Evolutionary conservation across 2,797 vertebrate genomes (phyloP), one percentile per base, ranked within the genome.

Genomic region (Atherinosoma microstoma): DNA sequence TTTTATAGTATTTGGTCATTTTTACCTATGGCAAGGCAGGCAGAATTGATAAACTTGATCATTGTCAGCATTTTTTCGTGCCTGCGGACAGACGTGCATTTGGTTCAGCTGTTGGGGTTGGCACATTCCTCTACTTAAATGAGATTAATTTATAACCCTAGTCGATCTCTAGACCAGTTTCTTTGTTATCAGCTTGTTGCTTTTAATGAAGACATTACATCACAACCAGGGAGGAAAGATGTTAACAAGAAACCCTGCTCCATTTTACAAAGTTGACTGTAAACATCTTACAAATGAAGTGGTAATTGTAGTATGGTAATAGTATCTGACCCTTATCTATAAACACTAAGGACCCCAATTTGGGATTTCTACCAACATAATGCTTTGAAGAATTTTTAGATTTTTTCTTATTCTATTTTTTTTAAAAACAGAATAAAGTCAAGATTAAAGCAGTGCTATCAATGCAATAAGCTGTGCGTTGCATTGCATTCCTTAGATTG

Each of bases 131-230:
- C 18, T 34, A 51, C 15, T 61, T 60, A 70, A 73, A 64, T 70
- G 2, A 75, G 59, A 85, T 67, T 75, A 81, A 85, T 70, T 73
- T 68, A 29, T 38, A 34, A 47, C 78, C 64, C 40, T 10, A 32
- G 27, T 30, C 56, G 65, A 56, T 51, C 30, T 12, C 45, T 36
- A 29, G 47, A 34, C 64, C 54, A 63, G 9, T 61, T 70, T 70
- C 60, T 45, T 58, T 53, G 75, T 78, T 75, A 87, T 82, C 77
- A 45, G 58, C 58, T 36, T 72, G 70, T 71, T 87, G 79, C 53
- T 78, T 75, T 73, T 68, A 80, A 84, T 87, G 75, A 76, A 75
- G 69, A 78, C 54, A 74, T 13, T 64, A 42, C 53, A 36, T 60
- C 58, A 60, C 58, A 65, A 47, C 24, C 53, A 20, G 47, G 27